Evolutionary conservation across 2,888 invertebrate species (phyloP).

Genomic region (Acanthosepion esculentum): DNA sequence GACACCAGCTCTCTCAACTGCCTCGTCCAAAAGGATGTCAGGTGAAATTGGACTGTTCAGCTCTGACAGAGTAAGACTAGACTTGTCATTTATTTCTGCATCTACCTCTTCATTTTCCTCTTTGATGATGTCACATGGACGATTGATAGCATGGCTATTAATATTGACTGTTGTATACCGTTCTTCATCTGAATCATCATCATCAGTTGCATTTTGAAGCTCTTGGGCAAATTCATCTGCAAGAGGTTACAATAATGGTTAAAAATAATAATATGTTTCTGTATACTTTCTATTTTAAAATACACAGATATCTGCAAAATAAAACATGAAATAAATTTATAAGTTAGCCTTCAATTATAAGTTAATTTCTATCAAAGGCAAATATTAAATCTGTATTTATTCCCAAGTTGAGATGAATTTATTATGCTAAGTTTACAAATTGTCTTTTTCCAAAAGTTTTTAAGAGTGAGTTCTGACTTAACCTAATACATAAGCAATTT

Average conservation of each 20-base stretch:
- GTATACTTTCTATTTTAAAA: neutral
- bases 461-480: too few relatives aligned
- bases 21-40: neutral
- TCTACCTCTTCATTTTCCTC: constrained; percentile 42
- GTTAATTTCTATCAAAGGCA: neutral
- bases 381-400: neutral
- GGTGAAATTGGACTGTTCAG: neutral
- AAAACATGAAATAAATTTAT: neutral
- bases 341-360: neutral
- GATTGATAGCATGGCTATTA: neutral
- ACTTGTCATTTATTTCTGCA: neutral
- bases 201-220: constrained; percentile 38
- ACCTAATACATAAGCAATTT: too few relatives aligned
- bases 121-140: neutral
- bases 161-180: neutral
- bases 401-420: neutral
- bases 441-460: too few relatives aligned
- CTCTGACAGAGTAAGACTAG: neutral
- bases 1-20: neutral
- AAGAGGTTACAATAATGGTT: neutral
- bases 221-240: constrained; percentile 42
- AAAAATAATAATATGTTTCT: neutral
- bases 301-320: neutral
- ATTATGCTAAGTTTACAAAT: neutral
- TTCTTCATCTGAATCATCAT: constrained; percentile 46